Base-by-base conservation (phyloP, 2,888 invertebrate genomes). In the Lucinisca nassula region DNA sequence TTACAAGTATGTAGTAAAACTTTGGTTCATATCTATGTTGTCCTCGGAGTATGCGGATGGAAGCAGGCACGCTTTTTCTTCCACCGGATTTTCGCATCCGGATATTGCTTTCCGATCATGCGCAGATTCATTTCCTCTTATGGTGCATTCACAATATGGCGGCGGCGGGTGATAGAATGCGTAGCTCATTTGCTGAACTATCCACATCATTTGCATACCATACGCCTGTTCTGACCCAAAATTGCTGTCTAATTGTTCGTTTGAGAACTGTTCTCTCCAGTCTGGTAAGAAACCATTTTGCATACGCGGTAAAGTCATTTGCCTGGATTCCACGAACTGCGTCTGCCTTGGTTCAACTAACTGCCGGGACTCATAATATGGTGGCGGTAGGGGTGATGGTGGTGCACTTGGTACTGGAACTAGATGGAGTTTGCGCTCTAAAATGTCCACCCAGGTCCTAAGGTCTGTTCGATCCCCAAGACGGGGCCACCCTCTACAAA, bases 401-500 rank as follows among this genome's bases (percentile, higher is more conserved):
- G 78, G 24, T 0, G 86, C 80, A 27, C 84, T 85, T 1, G 90
- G 86, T 6, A 67, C 72, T 8, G 90, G 90, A 0, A 35, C 35
- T 17, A 30, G 27, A 27, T 82, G 77, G 0, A 40, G 70, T n/a
- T 38, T 38, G 1, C 51, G 67, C 35, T 67, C 67, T 0, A 84
- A 70, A 73, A 37, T 77, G 40, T 86, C 86, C 10, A 82, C 74
- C 84, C 85, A 88, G 0, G 82, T 79, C 40, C 82, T 79, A 30
- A 88, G 78, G 21, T 90, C 82, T 21, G 75, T 79, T 24, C 90
- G 86, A 49, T 86, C 88, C 21, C 88, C 90, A 4, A 90, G 87
- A 27, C 91, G 80, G 6, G 92, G 90, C 92, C 92, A 92, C 32
- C 88, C 74, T 30, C 82, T 79, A 51, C 94, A 94, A 30, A 93